Evolutionary conservation across 2,113 vertebrate species (phyloP).

Genomic region (Chinchilla lanigera): DNA sequence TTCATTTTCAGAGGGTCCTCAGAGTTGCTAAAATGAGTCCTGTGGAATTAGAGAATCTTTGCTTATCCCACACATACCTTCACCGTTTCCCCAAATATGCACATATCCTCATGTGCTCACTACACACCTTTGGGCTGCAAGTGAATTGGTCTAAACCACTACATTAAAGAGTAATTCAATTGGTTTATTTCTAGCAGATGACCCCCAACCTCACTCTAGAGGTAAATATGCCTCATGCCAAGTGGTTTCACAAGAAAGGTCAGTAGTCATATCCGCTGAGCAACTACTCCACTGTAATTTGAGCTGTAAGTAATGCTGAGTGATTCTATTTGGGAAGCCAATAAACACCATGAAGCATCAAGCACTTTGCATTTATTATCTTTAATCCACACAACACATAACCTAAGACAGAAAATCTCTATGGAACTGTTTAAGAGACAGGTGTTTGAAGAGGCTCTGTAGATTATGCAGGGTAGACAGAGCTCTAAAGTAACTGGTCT

Average conservation of each 20-base stretch:
- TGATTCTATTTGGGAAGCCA: neutral
- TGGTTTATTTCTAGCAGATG: constrained; percentile 58
- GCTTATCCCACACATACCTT: neutral
- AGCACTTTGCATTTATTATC: neutral
- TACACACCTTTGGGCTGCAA: fast-evolving
- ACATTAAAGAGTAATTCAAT: constrained; percentile 38
- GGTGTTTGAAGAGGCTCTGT: neutral
- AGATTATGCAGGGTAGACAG: fast-evolving
- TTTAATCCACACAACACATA: neutral
- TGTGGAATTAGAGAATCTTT: constrained; percentile 28
- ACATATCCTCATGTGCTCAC: neutral
- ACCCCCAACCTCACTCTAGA: constrained; percentile 43
- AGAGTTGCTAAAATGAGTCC: constrained; percentile 56
- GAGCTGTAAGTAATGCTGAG: neutral
- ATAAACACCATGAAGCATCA: neutral
- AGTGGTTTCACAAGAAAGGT: constrained; percentile 75
- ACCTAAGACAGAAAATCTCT: neutral
- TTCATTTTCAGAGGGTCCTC: constrained; percentile 75
- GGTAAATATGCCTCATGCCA: constrained; percentile 65
- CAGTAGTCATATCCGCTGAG: constrained; percentile 63
- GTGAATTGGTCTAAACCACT: constrained; percentile 5
- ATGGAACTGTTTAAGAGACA: neutral
- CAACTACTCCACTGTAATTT: constrained; percentile 60
- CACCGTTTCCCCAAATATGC: neutral
- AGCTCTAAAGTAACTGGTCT: neutral